phyloP scores from a whole-genome alignment of 2,797 vertebrate genomes.

The Dicrostonyx torquatus region DNA sequence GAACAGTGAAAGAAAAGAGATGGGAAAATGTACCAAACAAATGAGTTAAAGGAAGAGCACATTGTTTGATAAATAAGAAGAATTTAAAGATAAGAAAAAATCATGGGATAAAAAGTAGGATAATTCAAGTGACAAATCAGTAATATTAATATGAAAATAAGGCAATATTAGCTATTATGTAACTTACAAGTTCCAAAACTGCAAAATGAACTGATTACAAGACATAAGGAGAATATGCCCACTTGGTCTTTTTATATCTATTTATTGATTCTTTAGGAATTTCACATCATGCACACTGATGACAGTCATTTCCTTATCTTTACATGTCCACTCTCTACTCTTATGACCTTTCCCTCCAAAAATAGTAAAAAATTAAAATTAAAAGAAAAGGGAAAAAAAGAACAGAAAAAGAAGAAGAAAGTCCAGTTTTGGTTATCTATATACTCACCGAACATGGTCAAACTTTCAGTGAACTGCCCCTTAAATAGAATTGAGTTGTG shows the following conservation, averaged over 20 bases:
- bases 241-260: neutral
- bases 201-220: neutral
- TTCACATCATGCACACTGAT: neutral
- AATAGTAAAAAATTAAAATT: neutral
- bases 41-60: neutral
- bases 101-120: neutral
- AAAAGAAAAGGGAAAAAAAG: neutral
- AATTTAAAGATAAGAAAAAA: neutral
- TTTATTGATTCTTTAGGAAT: neutral
- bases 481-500: neutral
- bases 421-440: neutral
- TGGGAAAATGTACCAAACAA: neutral
- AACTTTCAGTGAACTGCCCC: neutral
- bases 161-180: neutral
- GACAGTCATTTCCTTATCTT: neutral
- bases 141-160: constrained; percentile 17
- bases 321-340: neutral
- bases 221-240: neutral
- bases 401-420: neutral
- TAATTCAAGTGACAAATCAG: neutral
- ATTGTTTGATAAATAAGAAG: neutral
- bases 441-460: neutral
- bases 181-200: neutral
- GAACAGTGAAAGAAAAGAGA: neutral
- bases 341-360: neutral